A percentile compares a stretch with the other conserved stretches of the same genome.
Conservation (phyloP, 2,888 invertebrate genomes). For the Podabrus alpinus region DNA sequence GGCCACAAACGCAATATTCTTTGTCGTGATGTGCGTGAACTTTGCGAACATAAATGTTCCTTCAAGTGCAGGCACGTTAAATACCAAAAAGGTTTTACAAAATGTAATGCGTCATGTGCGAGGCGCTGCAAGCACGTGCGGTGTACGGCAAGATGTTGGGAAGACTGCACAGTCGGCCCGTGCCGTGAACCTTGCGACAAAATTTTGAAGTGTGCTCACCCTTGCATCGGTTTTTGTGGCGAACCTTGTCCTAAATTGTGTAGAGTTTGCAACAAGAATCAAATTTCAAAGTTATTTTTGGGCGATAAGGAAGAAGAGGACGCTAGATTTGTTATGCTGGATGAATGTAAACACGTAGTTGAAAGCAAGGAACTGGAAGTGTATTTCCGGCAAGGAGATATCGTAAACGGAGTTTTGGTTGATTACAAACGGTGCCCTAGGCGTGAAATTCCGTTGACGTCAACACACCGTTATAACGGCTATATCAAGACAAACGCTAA, state of each 20-base stretch:
- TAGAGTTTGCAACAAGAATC: conserved; percentile 59
- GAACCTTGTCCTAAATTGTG: conserved; percentile 69
- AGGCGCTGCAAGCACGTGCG: conserved; percentile 57
- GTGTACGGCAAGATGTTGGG: conserved; percentile 58
- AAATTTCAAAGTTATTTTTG: conserved; percentile 55
- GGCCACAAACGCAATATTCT: conserved; percentile 65
- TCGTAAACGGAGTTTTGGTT: too few species aligned
- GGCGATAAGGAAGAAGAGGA: conserved; percentile 57
- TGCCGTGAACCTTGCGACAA: conserved; percentile 56
- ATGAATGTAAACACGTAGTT: conserved; percentile 60
- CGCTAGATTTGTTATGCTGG: conserved; percentile 59
- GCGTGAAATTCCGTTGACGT: too few species aligned
- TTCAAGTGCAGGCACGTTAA: conserved; percentile 60
- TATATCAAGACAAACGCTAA: too few species aligned
- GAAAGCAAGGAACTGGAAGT: conserved; percentile 57
- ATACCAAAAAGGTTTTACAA: conserved; percentile 54
- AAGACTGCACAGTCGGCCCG: conserved; percentile 55
- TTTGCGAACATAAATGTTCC: conserved; percentile 59
- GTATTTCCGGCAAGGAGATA: too few species aligned
- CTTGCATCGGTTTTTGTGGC: conserved; percentile 71
- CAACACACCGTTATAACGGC: too few species aligned
- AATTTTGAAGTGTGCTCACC: conserved; percentile 60
- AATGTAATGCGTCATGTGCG: conserved; percentile 47
- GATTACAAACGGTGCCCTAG: too few species aligned
- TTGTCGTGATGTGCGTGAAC: conserved; percentile 62